These are phyloP conservation scores for Parnassius glacialis DNA, from an alignment of 2,888 invertebrate genomes.

Conservation along the genomic window DNA sequence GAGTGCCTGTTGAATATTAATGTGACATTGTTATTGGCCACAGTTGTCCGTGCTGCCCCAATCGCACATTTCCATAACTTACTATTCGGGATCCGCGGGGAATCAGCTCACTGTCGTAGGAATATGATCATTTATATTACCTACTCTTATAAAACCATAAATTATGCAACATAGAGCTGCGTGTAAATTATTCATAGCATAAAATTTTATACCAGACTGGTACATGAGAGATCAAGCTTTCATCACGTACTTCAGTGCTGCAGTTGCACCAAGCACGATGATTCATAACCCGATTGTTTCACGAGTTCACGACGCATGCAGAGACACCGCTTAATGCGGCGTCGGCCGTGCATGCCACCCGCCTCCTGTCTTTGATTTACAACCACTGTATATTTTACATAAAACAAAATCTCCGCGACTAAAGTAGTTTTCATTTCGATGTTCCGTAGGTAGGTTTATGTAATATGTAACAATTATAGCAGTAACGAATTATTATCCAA, in stretches of 20 bases:
- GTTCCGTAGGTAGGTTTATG: conserved; percentile 5
- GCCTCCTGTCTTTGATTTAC: conserved; percentile 19
- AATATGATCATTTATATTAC: conserved; percentile 64
- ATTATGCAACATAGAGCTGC: conserved; percentile 54
- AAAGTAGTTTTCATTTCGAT: conserved; percentile 8
- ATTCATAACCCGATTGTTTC: conserved; percentile 51
- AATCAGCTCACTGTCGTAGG: conserved; percentile 69
- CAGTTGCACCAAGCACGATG: conserved; percentile 35
- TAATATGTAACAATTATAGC: background rate
- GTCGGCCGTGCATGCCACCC: conserved; percentile 29
- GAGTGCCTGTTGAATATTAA: conserved; percentile 79
- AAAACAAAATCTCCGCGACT: conserved; percentile 6
- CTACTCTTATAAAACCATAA: conserved; percentile 62
- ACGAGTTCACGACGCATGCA: conserved; percentile 40
- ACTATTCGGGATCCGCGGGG: conserved; percentile 78
- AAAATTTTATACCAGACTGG: conserved; percentile 48
- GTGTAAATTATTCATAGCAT: conserved; percentile 59
- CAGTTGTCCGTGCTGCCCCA: conserved; percentile 78
- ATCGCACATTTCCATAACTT: conserved; percentile 80
- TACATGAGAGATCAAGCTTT: background rate
- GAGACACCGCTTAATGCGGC: conserved; percentile 41
- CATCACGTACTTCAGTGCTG: conserved; percentile 25
- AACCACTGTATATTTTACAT: conserved; percentile 16
- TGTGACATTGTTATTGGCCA: conserved; percentile 80
- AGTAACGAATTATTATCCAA: too few species aligned